Conservation (phyloP, 2,113 vertebrate species). For the Festucalex cinctus region DNA sequence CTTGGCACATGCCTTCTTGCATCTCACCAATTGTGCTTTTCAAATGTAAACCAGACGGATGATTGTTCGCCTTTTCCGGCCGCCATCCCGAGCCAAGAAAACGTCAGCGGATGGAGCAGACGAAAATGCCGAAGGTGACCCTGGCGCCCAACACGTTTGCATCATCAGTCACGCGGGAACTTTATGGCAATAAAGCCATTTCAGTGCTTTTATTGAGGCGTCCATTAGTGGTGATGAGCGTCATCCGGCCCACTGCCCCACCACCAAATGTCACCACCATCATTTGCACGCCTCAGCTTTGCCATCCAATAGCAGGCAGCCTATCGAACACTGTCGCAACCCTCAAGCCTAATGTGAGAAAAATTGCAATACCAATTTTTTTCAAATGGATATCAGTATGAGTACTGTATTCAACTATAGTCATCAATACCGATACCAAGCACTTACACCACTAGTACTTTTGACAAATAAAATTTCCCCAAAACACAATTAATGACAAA, state of each 20-base stretch:
- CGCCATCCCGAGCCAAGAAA: background rate
- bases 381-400: no score
- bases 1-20: background rate
- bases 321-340: background rate
- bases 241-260: constrained; percentile 9
- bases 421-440: no score
- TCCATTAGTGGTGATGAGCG: constrained; percentile 31
- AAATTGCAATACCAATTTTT: no score
- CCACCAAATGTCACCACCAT: constrained; percentile 8
- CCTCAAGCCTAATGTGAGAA: no score
- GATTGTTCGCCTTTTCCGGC: background rate
- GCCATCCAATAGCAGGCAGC: background rate
- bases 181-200: constrained; percentile 18
- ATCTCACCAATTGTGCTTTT: background rate
- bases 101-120: background rate
- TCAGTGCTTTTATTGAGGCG: constrained; percentile 12
- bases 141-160: background rate
- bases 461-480: no score
- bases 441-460: no score
- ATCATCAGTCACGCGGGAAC: constrained; percentile 7
- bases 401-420: no score
- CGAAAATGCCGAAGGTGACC: constrained; percentile 3
- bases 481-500: no score
- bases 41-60: background rate
- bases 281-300: background rate